Conservation (phyloP, 2,888 invertebrate species). For the Hermaeophaga mercurialis region DNA sequence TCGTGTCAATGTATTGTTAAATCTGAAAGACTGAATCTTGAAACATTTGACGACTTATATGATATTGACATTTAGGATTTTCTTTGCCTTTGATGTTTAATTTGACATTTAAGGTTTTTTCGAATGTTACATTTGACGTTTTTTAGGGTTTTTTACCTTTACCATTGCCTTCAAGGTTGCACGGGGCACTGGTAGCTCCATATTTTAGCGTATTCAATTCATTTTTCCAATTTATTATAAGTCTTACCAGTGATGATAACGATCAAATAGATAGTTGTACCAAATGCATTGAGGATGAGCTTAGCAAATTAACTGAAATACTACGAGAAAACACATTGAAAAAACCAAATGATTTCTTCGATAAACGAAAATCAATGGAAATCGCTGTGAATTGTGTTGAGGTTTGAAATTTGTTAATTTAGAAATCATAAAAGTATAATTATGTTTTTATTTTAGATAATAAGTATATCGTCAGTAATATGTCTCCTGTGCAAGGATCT, state of each 20-base stretch:
- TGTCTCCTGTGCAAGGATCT: conserved; percentile 64
- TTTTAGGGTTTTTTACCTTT: conserved; percentile 48
- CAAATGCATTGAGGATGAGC: conserved; percentile 32
- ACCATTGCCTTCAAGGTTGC: conserved; percentile 52
- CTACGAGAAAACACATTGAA: conserved; percentile 52
- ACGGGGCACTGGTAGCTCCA: conserved; percentile 46
- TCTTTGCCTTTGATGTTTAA: too few species aligned
- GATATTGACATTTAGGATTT: too few species aligned
- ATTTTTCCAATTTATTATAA: conserved; percentile 47
- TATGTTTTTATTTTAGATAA: conserved; percentile 58
- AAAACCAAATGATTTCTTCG: conserved; percentile 53
- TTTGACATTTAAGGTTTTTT: not conserved
- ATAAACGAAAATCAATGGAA: conserved; percentile 61
- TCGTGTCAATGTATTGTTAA: too few species aligned
- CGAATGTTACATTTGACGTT: not conserved
- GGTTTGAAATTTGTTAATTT: conserved; percentile 54
- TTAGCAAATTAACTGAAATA: conserved; percentile 52
- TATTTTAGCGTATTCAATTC: conserved; percentile 47
- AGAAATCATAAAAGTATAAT: not conserved
- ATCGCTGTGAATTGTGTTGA: conserved; percentile 66
- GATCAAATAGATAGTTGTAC: conserved; percentile 32
- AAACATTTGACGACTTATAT: too few species aligned
- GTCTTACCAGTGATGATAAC: conserved; percentile 34
- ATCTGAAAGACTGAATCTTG: too few species aligned
- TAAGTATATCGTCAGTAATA: conserved; percentile 63